A percentile compares a stretch with the other conserved stretches of the same genome.
These are phyloP conservation scores for Gymnarchus niloticus DNA, from an alignment of 2,113 vertebrate genomes.

Conservation along the genomic window DNA sequence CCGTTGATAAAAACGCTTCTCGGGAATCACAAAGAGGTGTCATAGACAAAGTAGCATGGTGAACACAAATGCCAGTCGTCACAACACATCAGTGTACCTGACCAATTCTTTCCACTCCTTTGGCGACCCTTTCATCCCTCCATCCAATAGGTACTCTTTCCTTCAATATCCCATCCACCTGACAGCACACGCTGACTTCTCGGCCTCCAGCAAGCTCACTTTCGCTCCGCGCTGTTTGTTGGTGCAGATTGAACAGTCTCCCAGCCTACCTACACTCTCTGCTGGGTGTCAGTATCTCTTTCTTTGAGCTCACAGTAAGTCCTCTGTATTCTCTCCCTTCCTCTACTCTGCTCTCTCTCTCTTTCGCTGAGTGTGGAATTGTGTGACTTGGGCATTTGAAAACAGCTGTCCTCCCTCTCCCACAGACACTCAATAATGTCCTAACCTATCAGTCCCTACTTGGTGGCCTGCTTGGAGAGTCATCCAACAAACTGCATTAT, in stretches of 20 bases:
- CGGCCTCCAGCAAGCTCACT: slow-evolving; percentile 10
- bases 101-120: slow-evolving; percentile 42
- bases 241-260: slow-evolving; percentile 18
- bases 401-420: slow-evolving; percentile 42
- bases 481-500: neutral
- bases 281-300: slow-evolving; percentile 30
- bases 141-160: slow-evolving; percentile 37
- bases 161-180: slow-evolving; percentile 35
- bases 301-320: slow-evolving; percentile 47
- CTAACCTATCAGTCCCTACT: neutral
- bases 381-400: slow-evolving; percentile 43
- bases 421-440: slow-evolving; percentile 31
- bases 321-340: slow-evolving; percentile 52
- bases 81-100: slow-evolving; percentile 48
- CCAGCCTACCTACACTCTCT: slow-evolving; percentile 48
- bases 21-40: neutral
- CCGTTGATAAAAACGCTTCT: neutral
- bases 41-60: slow-evolving; percentile 17
- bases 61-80: slow-evolving; percentile 38
- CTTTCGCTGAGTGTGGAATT: slow-evolving; percentile 40
- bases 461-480: neutral
- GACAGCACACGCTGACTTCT: slow-evolving; percentile 18
- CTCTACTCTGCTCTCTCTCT: slow-evolving; percentile 42
- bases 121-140: slow-evolving; percentile 46
- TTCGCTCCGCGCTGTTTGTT: slow-evolving; percentile 25